Evolutionary conservation across 2,797 vertebrate species (phyloP).

Genomic region (Bradypodion pumilum): DNA sequence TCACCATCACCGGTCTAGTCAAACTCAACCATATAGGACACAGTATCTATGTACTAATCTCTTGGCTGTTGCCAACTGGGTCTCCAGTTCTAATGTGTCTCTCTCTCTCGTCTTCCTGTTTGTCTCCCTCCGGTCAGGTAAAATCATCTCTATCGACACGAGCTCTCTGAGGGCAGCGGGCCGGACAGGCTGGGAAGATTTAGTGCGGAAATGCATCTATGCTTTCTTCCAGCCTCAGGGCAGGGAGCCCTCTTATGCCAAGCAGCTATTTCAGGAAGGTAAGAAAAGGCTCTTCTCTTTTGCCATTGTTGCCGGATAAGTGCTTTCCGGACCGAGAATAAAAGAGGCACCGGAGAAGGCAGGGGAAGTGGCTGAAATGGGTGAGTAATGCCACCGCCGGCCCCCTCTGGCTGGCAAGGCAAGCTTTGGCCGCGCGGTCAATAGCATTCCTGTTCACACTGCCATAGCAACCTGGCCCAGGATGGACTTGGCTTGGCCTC

Average conservation of each 20-base stretch:
- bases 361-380: conserved; percentile 56
- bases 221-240: conserved; percentile 97
- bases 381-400: conserved; percentile 50
- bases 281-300: conserved; percentile 60
- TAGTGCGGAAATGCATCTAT: conserved; percentile 96
- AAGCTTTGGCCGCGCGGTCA: background rate
- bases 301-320: conserved; percentile 48
- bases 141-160: conserved; percentile 98
- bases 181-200: conserved; percentile 93
- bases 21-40: no score
- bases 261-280: conserved; percentile 96
- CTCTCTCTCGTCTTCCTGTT: background rate
- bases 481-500: background rate
- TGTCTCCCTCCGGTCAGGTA: conserved; percentile 77
- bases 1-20: no score
- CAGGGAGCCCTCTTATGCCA: conserved; percentile 92
- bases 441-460: background rate
- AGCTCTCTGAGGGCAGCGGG: conserved; percentile 91
- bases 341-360: conserved; percentile 17
- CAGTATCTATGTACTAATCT: no score
- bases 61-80: no score
- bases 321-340: conserved; percentile 54
- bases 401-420: conserved; percentile 19
- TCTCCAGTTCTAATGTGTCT: background rate
- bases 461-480: background rate